phyloP scores from a whole-genome alignment of 2,113 vertebrate genomes.

The Stigmatopora nigra region DNA sequence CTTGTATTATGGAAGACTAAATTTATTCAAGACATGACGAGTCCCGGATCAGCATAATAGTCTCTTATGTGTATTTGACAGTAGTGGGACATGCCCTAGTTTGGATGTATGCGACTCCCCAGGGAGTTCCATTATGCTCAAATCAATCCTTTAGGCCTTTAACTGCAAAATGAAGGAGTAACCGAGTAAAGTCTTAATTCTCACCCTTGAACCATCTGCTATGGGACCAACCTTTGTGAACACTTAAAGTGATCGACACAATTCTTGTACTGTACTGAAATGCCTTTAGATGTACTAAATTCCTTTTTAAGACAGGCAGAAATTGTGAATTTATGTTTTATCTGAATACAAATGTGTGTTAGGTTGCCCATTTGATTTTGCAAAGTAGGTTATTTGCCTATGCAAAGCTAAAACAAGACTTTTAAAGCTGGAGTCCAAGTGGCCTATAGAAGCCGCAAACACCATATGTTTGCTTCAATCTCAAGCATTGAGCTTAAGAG shows the following conservation, averaged over 20 bases:
- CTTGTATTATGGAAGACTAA: not conserved
- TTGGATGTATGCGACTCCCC: conserved; percentile 28
- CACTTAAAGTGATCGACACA: not conserved
- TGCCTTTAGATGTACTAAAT: not conserved
- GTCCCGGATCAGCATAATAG: conserved; percentile 25
- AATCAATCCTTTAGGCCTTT: conserved; percentile 44
- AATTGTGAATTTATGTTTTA: not conserved
- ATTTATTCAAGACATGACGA: conserved; percentile 8
- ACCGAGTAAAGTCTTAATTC: conserved; percentile 52
- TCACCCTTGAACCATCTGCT: conserved; percentile 50
- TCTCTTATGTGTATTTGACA: conserved; percentile 22
- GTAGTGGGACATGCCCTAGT: conserved; percentile 39
- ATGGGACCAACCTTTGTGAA: conserved; percentile 20
- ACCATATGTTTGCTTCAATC: conserved; percentile 45
- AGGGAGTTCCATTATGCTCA: conserved; percentile 40
- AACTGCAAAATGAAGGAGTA: conserved; percentile 39
- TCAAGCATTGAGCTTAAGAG: conserved; percentile 19
- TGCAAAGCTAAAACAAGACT: conserved; percentile 29
- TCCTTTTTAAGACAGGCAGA: not conserved
- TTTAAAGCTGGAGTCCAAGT: too few relatives aligned
- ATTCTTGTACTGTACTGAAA: not conserved
- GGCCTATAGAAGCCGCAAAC: conserved; percentile 19
- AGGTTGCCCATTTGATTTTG: conserved; percentile 5
- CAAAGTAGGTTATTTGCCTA: conserved; percentile 42
- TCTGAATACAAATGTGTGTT: conserved; percentile 11